These are phyloP conservation scores for Tetramorium bicarinatum DNA, from an alignment of 2,888 invertebrate species.

Conservation along the genomic window DNA sequence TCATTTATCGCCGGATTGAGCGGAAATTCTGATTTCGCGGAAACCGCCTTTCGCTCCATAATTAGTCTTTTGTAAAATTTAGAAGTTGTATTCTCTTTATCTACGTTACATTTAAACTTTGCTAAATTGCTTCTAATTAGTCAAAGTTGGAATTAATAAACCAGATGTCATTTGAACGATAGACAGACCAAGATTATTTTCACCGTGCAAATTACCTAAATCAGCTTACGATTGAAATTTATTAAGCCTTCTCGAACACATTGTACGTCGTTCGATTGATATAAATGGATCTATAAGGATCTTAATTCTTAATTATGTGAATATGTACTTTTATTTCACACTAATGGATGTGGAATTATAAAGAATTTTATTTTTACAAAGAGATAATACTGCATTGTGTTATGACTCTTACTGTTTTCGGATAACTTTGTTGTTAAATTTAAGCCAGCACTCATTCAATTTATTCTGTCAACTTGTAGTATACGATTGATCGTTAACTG, in stretches of 20 bases:
- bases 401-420: too few species aligned
- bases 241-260: constrained; percentile 1
- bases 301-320: neutral
- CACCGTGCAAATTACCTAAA: constrained; percentile 4
- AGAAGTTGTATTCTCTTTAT: neutral
- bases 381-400: too few species aligned
- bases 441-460: too few species aligned
- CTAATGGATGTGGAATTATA: neutral
- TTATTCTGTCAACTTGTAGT: too few species aligned
- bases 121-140: neutral
- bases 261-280: neutral
- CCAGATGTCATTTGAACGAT: neutral
- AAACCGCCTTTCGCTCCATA: neutral
- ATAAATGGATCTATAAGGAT: constrained; percentile 24
- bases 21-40: neutral
- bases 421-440: too few species aligned
- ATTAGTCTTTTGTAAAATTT: neutral
- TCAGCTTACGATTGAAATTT: constrained; percentile 19
- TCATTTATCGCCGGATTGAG: neutral
- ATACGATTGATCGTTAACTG: too few species aligned
- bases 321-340: neutral
- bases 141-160: neutral
- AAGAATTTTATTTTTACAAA: neutral
- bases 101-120: neutral
- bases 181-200: neutral